Conservation (phyloP, 2,113 vertebrate genomes). For the Gavia stellata region DNA sequence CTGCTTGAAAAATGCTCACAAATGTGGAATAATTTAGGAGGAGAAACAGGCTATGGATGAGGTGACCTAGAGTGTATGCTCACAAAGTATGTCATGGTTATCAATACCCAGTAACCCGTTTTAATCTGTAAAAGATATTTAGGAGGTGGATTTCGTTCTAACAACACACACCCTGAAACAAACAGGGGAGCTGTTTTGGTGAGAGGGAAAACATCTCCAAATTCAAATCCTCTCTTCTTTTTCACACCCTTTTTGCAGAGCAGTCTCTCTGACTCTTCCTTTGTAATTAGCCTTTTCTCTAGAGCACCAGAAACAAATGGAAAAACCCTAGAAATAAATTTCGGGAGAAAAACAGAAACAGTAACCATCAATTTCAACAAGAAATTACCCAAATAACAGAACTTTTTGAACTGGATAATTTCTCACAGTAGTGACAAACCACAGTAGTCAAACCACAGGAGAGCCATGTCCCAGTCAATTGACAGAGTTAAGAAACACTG, state of each 20-base stretch:
- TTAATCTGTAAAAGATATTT: not conserved
- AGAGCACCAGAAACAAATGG: conserved; percentile 29
- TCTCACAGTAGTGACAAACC: conserved; percentile 60
- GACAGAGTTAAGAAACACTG: conserved; percentile 12
- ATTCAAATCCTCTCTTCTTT: not conserved
- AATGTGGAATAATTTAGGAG: conserved; percentile 21
- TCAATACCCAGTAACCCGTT: not conserved
- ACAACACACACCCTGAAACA: not conserved
- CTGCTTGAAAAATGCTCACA: not conserved
- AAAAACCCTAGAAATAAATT: conserved; percentile 53
- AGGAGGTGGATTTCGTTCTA: not conserved
- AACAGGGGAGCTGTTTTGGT: not conserved
- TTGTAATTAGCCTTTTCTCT: not conserved
- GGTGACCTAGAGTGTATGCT: not conserved
- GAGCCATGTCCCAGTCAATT: conserved; percentile 33
- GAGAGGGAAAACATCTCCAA: not conserved
- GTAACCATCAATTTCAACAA: conserved; percentile 51
- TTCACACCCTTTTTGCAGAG: not conserved
- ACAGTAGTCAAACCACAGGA: conserved; percentile 62
- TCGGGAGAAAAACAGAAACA: conserved; percentile 15
- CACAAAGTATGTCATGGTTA: not conserved
- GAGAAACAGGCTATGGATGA: not conserved
- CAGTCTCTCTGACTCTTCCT: not conserved
- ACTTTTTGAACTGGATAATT: conserved; percentile 52
- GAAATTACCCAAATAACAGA: conserved; percentile 57